Base-by-base conservation (phyloP, 2,888 invertebrate species). In the Zeuzera pyrina region DNA sequence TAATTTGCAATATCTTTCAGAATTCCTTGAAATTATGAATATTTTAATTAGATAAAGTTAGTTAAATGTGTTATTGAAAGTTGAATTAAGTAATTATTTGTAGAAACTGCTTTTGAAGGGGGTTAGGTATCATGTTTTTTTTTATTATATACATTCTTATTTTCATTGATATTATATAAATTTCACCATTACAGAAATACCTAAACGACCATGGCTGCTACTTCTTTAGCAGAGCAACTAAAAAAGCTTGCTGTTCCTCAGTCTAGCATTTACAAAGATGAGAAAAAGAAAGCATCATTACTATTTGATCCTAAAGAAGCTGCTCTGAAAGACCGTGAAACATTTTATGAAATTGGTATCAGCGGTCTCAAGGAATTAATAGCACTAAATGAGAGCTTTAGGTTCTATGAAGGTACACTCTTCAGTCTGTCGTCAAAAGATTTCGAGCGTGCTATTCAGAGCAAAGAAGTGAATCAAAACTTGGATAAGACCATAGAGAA, bases 271-370 rank as follows among this genome's bases (percentile, higher is more conserved):
- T 73, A 92, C 16, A 70, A 84, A 30, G 89, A 90, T 53, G 87
- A 88, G 34, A 91, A 88, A 48, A 90, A 87, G 49, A 87, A 89
- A 28, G 86, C 91, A 7, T 97, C 98, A 0, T 86, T 98, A 45
- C 74, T 98, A 1, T 98, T 97, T 64, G 92, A 95, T 54, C 89
- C 92, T 0, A 92, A 91, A 57, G 95, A 97, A 69, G 98, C 97
- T 0, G 94, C 95, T 0, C 87, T 87, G 24, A 89, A 95, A 51
- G 93, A 94, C 52, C 87, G 90, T 30, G 92, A 94, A 43, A 92
- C 92, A 0, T 91, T 96, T 45, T 94, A 89, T 65, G 91, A 94
- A 57, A 90, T 97, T 31, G 98, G 97, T 70, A 50, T 90, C 7
- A 91, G 88, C 62, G 98, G 98, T 0, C 77, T 98, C 0, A 87